Evolutionary conservation across 2,888 invertebrate species (phyloP).

Genomic region (Fragum sueziense): DNA sequence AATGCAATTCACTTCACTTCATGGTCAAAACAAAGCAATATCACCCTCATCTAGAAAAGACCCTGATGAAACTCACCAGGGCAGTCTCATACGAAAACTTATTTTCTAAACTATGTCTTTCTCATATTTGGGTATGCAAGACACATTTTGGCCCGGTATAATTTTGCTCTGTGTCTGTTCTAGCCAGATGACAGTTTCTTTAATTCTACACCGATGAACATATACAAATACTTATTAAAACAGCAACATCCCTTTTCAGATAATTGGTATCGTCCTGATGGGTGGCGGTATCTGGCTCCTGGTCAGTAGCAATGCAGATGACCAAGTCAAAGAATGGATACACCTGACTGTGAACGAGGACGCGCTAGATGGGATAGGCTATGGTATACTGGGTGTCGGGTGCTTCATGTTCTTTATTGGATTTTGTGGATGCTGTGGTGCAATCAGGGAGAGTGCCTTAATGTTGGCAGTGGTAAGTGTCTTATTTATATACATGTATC

Average conservation of each 20-base stretch:
- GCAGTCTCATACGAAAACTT: no score
- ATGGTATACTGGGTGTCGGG: slow-evolving; percentile 84
- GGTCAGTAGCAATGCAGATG: slow-evolving; percentile 83
- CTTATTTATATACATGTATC: background rate
- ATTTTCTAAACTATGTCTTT: no score
- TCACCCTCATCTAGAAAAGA: no score
- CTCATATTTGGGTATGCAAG: no score
- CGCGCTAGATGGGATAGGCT: slow-evolving; percentile 83
- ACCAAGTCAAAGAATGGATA: slow-evolving; percentile 83
- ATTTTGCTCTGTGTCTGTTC: no score
- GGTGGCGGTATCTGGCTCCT: slow-evolving; percentile 85
- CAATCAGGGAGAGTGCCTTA: slow-evolving; percentile 84
- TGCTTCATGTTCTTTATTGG: slow-evolving; percentile 84
- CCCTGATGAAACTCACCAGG: no score
- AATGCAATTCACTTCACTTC: no score
- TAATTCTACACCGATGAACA: background rate
- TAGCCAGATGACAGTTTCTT: no score
- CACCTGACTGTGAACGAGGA: slow-evolving; percentile 82
- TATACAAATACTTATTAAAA: background rate
- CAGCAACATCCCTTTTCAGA: slow-evolving; percentile 76
- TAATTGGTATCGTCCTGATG: slow-evolving; percentile 85
- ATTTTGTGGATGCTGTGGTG: slow-evolving; percentile 85
- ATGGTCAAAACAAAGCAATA: no score
- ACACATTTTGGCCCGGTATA: no score
- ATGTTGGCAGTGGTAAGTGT: slow-evolving; percentile 83